A percentile compares a stretch with the other conserved stretches of the same genome.
phyloP scores from a whole-genome alignment of 2,113 vertebrate genomes.

The Dinomys branickii region DNA sequence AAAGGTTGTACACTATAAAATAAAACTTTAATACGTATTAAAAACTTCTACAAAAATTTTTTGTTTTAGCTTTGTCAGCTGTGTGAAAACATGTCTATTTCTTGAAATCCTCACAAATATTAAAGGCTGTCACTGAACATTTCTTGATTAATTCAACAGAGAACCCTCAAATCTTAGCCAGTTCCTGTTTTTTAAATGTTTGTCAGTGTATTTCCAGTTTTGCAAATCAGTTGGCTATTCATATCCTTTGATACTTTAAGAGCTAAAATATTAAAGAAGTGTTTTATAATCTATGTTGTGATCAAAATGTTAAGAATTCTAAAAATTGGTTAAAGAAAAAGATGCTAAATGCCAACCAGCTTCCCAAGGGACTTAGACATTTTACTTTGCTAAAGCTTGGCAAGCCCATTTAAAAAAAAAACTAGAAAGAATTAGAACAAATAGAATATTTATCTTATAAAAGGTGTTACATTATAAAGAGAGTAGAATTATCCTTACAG shows the following conservation, averaged over 20 bases:
- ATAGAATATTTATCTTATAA: background rate
- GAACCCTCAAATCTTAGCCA: background rate
- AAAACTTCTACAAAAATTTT: constrained; percentile 9
- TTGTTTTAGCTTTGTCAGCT: background rate
- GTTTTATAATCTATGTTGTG: background rate
- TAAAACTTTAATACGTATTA: background rate
- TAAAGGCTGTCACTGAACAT: background rate
- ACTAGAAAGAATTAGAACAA: background rate
- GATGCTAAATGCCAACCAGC: background rate
- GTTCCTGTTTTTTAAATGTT: background rate
- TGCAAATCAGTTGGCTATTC: background rate
- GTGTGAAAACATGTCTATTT: background rate
- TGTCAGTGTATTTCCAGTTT: background rate
- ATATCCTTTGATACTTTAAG: background rate
- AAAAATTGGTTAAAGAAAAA: constrained; percentile 34
- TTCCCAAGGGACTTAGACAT: background rate
- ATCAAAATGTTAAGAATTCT: constrained; percentile 23
- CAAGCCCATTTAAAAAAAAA: background rate
- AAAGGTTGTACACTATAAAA: background rate
- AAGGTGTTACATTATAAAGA: background rate
- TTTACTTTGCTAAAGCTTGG: background rate
- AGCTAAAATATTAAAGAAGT: background rate
- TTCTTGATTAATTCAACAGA: constrained; percentile 24
- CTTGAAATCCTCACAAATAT: background rate
- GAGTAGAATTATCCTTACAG: background rate